phyloP scores from a whole-genome alignment of 2,797 vertebrate species.

The Lithobates pipiens region DNA sequence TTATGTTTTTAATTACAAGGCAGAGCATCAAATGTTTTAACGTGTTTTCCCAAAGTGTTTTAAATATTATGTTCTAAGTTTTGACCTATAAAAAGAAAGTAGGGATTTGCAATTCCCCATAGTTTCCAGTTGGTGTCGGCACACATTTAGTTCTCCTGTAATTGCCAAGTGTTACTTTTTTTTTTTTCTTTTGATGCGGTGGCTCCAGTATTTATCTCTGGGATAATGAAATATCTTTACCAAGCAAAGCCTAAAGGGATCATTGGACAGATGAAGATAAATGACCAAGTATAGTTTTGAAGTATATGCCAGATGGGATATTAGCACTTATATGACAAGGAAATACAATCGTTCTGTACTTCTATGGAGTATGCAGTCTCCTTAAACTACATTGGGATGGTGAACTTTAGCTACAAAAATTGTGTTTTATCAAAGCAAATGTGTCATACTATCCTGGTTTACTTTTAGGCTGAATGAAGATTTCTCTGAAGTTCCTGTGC shows the following conservation, averaged over 20 bases:
- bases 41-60: not conserved
- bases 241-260: not conserved
- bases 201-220: not conserved
- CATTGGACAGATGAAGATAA: not conserved
- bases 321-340: not conserved
- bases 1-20: slow-evolving; percentile 27
- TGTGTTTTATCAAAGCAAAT: too few species aligned
- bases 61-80: not conserved
- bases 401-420: too few species aligned
- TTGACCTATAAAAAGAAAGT: not conserved
- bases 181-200: not conserved
- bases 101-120: not conserved
- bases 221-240: not conserved
- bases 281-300: not conserved
- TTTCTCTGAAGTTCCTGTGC: too few species aligned
- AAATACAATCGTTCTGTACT: not conserved
- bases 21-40: not conserved
- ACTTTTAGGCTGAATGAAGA: too few species aligned
- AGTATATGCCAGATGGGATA: not conserved
- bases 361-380: not conserved
- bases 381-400: too few species aligned
- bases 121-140: not conserved
- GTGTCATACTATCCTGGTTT: too few species aligned
- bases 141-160: not conserved
- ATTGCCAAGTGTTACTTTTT: not conserved